Evolutionary conservation across 2,888 invertebrate species (phyloP).

Genomic region (Lasioglossum zephyrum): DNA sequence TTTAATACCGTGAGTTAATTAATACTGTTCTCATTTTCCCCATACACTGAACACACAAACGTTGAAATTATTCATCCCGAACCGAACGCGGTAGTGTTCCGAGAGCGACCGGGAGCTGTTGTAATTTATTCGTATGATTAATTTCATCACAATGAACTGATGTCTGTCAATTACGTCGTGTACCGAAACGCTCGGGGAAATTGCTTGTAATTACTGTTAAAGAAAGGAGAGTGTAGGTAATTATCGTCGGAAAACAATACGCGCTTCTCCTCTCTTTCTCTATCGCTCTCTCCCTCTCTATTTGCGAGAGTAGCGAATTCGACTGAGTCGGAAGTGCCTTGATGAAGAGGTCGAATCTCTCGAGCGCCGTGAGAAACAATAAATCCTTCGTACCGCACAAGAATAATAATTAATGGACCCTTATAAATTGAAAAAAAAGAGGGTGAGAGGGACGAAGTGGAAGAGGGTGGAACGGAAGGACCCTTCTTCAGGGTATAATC

Average conservation of each 20-base stretch:
- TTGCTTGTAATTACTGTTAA: conserved; percentile 4
- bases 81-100: neutral
- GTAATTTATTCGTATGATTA: neutral
- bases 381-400: conserved; percentile 9
- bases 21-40: neutral
- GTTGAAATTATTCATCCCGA: neutral
- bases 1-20: neutral
- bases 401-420: conserved; percentile 14
- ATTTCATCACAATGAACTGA: neutral
- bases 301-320: neutral
- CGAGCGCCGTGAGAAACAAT: neutral
- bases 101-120: neutral
- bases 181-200: neutral
- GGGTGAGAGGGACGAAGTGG: neutral
- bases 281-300: neutral
- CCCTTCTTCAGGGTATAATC: neutral
- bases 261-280: neutral
- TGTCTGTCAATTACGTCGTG: conserved; percentile 1
- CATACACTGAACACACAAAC: neutral
- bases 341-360: conserved; percentile 5
- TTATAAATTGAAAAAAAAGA: neutral
- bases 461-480: neutral
- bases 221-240: neutral
- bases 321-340: neutral
- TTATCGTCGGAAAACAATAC: conserved; percentile 9